Evolutionary conservation across 2,113 vertebrate species (phyloP).

Genomic region (Climacteris rufus): DNA sequence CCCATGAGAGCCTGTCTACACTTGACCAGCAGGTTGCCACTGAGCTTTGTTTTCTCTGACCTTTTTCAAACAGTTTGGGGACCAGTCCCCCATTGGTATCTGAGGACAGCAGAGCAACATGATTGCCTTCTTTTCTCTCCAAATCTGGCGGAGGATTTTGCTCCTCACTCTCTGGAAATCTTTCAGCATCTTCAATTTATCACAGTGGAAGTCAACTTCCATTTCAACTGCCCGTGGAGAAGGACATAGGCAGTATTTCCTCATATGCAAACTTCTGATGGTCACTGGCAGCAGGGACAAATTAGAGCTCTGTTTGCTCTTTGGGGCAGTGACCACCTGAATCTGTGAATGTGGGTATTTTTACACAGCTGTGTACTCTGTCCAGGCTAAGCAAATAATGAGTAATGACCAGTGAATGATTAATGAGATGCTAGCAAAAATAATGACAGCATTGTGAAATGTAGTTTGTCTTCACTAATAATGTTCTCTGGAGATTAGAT

Average conservation of each 20-base stretch:
- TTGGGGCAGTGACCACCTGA: background rate
- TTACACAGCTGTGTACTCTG: background rate
- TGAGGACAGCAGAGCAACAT: background rate
- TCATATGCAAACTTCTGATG: background rate
- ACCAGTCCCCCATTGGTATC: background rate
- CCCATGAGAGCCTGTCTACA: background rate
- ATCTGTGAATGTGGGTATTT: background rate
- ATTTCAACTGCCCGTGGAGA: background rate
- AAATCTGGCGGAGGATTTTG: background rate
- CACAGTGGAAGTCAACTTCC: background rate
- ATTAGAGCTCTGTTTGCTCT: background rate
- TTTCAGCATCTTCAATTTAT: background rate
- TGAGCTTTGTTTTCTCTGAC: background rate
- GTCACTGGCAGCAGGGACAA: background rate
- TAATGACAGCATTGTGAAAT: background rate
- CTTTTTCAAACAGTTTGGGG: background rate
- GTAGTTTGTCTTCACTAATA: slow-evolving; percentile 9
- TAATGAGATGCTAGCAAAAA: slow-evolving; percentile 17
- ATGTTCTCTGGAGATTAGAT: background rate
- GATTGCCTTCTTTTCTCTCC: background rate
- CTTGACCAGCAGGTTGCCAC: background rate
- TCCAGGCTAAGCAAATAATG: background rate
- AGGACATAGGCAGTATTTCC: background rate
- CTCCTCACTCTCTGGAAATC: background rate
- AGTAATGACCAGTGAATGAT: background rate